Percentiles rank a stretch among this genome's conserved stretches.
Conservation (phyloP, 2,113 vertebrate species). For the Pomatostomus ruficeps region DNA sequence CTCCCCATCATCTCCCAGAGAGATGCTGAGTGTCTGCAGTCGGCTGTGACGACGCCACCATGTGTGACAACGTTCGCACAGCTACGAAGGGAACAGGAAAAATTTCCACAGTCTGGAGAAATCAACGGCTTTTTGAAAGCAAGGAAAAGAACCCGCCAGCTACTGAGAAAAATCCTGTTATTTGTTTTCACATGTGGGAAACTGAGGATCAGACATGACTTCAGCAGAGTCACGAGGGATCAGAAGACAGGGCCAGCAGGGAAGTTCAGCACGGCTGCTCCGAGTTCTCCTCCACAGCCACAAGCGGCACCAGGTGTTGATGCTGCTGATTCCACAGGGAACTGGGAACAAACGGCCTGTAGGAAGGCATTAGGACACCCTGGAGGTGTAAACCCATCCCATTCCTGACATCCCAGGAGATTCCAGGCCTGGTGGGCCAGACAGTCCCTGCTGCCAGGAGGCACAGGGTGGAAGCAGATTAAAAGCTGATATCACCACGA, state of each 20-base stretch:
- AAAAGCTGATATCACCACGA: background rate
- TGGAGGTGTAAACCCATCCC: accelerated
- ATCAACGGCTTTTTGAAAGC: background rate
- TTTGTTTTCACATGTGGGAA: background rate
- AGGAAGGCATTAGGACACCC: accelerated
- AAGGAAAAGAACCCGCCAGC: background rate
- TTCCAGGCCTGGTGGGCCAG: too few species aligned
- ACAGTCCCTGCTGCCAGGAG: background rate
- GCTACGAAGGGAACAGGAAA: background rate
- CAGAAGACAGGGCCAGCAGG: background rate
- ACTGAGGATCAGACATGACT: background rate
- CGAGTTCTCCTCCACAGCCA: too few species aligned
- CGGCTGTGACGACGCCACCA: background rate
- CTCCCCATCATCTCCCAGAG: background rate
- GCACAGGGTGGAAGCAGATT: background rate
- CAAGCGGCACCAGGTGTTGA: accelerated
- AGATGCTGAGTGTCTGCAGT: background rate
- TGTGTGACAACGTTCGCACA: background rate
- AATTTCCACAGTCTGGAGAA: background rate
- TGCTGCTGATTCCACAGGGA: background rate
- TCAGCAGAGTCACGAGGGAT: background rate
- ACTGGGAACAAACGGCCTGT: background rate
- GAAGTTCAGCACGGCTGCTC: background rate
- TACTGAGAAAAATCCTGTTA: background rate
- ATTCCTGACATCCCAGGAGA: background rate